phyloP scores from a whole-genome alignment of 2,113 vertebrate species.

The Heterotis niloticus region DNA sequence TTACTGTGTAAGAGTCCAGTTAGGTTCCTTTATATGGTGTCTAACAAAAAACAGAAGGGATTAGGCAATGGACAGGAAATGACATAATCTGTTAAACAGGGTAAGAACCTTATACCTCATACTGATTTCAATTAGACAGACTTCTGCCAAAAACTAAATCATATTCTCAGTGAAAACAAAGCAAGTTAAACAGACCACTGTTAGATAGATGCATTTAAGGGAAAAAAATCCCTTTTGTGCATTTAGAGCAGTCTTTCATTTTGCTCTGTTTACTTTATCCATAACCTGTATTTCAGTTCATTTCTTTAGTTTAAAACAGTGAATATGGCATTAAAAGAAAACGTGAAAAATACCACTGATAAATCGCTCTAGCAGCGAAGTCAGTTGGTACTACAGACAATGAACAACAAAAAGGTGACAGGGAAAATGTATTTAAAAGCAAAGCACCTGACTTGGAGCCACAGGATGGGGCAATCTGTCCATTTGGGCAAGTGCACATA shows the following conservation, averaged over 20 bases:
- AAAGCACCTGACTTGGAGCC: constrained; percentile 90
- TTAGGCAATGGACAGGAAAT: constrained; percentile 73
- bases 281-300: background rate
- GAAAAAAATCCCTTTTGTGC: constrained; percentile 48
- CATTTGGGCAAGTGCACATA: constrained; percentile 94
- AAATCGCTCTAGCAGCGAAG: background rate
- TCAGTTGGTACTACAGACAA: background rate
- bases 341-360: too few species aligned
- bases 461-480: constrained; percentile 89
- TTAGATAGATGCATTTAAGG: constrained; percentile 61
- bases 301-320: background rate
- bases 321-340: background rate
- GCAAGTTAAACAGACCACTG: constrained; percentile 54
- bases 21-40: constrained; percentile 33
- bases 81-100: constrained; percentile 70
- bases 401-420: background rate
- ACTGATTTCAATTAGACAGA: constrained; percentile 73
- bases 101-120: constrained; percentile 68
- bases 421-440: background rate
- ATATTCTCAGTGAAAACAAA: constrained; percentile 73
- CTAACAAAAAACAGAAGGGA: constrained; percentile 67
- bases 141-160: constrained; percentile 72
- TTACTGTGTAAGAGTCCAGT: background rate
- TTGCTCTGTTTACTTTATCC: background rate
- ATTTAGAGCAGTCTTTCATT: background rate